Base-by-base conservation (phyloP, 2,797 vertebrate genomes). In the Salmo trutta region DNA sequence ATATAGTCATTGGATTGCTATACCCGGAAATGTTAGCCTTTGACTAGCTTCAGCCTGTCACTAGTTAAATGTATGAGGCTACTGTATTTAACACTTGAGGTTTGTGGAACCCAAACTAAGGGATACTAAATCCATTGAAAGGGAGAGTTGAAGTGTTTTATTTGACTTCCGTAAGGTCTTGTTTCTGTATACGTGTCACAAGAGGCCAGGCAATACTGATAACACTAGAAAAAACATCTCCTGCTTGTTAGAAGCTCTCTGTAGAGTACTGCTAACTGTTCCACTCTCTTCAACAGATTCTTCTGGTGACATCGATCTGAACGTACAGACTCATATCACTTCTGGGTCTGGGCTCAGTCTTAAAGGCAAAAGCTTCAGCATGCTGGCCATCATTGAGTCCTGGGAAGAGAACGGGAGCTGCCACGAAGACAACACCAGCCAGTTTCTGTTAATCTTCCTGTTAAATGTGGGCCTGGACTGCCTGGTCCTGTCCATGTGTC, bases 401-500 rank as follows among this genome's bases (percentile, higher is more conserved):
- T 79, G 69, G 82, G 71, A 72, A 0, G 21, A 5, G 0, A 7
- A 0, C 0, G 79, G 67, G 15, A 71, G 21, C 31, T 69, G 3
- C 2, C 31, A 51, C 14, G 41, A 41, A 1, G 82, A 88, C 78
- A 81, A 92, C 65, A 87, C 84, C 0, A 4, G 4, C 0, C 84
- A 85, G 4, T 93, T 88, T 72, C 27, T 92, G 51, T 3, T 77
- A 0, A 76, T 95, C 10, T 2, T 94, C 15, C 27, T 93, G n/a
- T 52, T 82, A 21, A 95, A 95, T 85, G 5, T 84, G 4, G 77
- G 36, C 15, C n/a, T 95, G 71, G 93, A 94, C 5, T 16, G 17
- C 0, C 16, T 17, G 0, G 70, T 88, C 0, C 47, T 92, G 53
- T 80, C 17, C 51, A 41, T 90, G 4, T 91, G 85, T 80, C 72